phyloP scores from a whole-genome alignment of 2,797 vertebrate genomes.

The Pyrocephalus nanus region DNA sequence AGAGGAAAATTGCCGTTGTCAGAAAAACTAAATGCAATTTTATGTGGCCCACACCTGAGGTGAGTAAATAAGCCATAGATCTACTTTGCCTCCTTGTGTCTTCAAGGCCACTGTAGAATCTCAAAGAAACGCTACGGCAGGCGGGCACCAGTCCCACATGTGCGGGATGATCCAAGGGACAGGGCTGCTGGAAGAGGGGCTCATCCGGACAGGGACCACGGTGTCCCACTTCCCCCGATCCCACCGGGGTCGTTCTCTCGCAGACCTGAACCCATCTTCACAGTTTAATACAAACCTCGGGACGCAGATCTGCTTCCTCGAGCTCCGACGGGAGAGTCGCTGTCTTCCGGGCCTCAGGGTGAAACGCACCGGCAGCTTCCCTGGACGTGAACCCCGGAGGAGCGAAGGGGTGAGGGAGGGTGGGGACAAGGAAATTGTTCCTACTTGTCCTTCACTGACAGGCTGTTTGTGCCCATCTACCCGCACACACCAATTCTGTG shows the following conservation, averaged over 20 bases:
- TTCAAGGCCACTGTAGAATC: neutral
- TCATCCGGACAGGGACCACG: neutral
- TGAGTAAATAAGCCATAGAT: neutral
- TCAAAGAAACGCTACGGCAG: neutral
- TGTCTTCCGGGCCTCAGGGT: neutral
- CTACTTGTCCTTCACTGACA: neutral
- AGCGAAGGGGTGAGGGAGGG: too few species aligned
- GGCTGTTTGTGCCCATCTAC: neutral
- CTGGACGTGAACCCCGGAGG: neutral
- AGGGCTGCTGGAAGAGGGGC: neutral
- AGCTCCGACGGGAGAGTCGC: neutral
- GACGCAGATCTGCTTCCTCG: neutral
- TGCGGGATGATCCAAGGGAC: neutral
- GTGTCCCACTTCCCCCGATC: too few species aligned
- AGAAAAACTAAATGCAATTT: slow-evolving; percentile 21
- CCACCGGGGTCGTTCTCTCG: neutral
- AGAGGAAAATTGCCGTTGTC: slow-evolving; percentile 51
- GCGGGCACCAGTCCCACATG: neutral
- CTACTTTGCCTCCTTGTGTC: neutral
- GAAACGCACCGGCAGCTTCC: neutral
- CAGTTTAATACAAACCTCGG: neutral
- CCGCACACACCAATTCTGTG: rapidly evolving
- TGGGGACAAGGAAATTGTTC: neutral
- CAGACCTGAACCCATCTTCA: neutral
- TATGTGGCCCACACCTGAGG: neutral